Conservation (phyloP, 2,888 invertebrate genomes). For the Amiota minor region DNA sequence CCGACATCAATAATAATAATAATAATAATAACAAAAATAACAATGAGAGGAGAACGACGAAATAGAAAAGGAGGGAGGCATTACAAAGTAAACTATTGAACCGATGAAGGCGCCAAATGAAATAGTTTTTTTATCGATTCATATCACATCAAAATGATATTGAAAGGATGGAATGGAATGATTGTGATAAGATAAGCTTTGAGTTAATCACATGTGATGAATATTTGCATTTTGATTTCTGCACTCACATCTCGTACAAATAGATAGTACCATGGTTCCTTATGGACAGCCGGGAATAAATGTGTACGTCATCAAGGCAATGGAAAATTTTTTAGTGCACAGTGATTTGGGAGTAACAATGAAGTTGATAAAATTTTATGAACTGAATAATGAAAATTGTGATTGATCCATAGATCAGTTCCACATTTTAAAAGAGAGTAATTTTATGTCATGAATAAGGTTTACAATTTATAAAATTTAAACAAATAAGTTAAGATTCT, state of each 20-base stretch:
- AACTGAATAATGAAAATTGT: too few relatives aligned
- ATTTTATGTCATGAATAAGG: too few relatives aligned
- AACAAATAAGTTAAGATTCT: too few relatives aligned
- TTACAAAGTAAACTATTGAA: slow-evolving; percentile 43
- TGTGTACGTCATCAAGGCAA: slow-evolving; percentile 4
- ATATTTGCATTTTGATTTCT: slow-evolving; percentile 36
- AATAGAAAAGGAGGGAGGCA: background rate
- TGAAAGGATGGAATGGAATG: too few relatives aligned
- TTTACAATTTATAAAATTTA: too few relatives aligned
- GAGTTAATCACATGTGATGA: slow-evolving; percentile 52
- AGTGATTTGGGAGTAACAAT: too few relatives aligned
- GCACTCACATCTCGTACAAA: background rate
- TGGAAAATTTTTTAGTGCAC: slow-evolving; percentile 12
- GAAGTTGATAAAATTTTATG: too few relatives aligned
- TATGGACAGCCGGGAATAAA: background rate
- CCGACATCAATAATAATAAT: background rate
- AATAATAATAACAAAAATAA: slow-evolving; percentile 10
- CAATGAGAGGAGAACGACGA: too few relatives aligned
- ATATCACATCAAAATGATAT: too few relatives aligned
- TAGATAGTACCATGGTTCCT: background rate
- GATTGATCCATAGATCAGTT: too few relatives aligned
- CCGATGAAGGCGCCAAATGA: slow-evolving; percentile 51
- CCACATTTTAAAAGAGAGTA: too few relatives aligned
- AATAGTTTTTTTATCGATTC: too few relatives aligned
- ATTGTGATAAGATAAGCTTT: slow-evolving; percentile 48